Evolutionary conservation across 2,888 invertebrate genomes (phyloP).

Genomic region (Latheticus oryzae): DNA sequence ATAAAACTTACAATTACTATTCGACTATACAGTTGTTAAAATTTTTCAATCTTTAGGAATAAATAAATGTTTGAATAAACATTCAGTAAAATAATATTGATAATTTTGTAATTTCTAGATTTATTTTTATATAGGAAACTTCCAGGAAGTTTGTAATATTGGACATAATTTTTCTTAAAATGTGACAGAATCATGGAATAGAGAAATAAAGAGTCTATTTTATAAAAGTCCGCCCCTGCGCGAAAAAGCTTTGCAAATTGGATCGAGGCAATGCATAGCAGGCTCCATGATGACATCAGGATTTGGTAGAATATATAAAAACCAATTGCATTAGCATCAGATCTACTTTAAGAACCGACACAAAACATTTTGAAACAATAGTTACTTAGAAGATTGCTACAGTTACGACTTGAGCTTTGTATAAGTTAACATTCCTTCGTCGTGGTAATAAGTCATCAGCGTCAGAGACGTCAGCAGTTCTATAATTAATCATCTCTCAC

Average conservation of each 20-base stretch:
- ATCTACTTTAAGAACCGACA: slow-evolving; percentile 56
- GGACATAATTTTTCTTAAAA: neutral
- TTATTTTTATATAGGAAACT: too few species aligned
- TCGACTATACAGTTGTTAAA: too few species aligned
- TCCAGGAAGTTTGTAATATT: neutral
- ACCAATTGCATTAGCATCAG: slow-evolving; percentile 62
- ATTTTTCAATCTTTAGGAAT: too few species aligned
- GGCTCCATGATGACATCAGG: slow-evolving; percentile 56
- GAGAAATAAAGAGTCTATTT: slow-evolving; percentile 2
- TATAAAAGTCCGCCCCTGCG: slow-evolving; percentile 41
- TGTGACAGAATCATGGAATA: neutral
- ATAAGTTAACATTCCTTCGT: slow-evolving; percentile 56
- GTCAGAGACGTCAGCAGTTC: slow-evolving; percentile 59
- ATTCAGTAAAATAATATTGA: too few species aligned
- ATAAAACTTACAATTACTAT: too few species aligned
- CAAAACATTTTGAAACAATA: slow-evolving; percentile 59
- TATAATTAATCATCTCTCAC: slow-evolving; percentile 63
- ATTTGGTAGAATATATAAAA: slow-evolving; percentile 59
- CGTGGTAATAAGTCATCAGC: slow-evolving; percentile 62
- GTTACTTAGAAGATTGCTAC: slow-evolving; percentile 60
- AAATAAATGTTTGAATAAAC: slow-evolving; percentile 1
- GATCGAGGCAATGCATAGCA: slow-evolving; percentile 43
- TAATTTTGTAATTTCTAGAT: too few species aligned
- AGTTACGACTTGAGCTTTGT: slow-evolving; percentile 49
- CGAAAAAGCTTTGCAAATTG: slow-evolving; percentile 46